These are phyloP conservation scores for Eumaeus atala DNA, from an alignment of 1,140 invertebrate genomes.

Conservation along the genomic window DNA sequence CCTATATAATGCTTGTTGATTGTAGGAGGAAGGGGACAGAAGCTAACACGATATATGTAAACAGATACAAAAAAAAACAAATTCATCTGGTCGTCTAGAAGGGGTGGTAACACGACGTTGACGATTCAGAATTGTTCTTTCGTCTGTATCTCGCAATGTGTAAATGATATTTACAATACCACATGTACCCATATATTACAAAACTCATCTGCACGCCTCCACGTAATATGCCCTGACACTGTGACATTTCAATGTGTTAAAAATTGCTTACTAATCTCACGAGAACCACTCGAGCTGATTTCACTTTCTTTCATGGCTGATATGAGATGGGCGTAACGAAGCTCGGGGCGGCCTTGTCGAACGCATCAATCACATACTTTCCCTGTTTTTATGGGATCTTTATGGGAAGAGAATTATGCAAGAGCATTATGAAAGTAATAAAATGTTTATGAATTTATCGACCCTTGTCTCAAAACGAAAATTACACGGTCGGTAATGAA, in stretches of 20 bases:
- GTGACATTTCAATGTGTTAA: slow-evolving; percentile 1
- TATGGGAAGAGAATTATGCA: slow-evolving; percentile 38
- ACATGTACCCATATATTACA: too few species aligned
- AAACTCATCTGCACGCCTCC: too few species aligned
- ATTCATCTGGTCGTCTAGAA: too few species aligned
- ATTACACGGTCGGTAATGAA: slow-evolving; percentile 1
- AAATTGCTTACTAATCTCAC: slow-evolving; percentile 12
- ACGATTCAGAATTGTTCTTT: too few species aligned
- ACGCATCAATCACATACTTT: slow-evolving; percentile 57
- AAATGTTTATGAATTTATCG: slow-evolving; percentile 9
- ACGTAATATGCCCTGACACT: too few species aligned
- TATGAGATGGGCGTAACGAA: slow-evolving; percentile 51
- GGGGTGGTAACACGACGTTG: too few species aligned
- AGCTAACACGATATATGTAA: too few species aligned
- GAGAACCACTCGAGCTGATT: slow-evolving; percentile 26
- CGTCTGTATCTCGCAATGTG: too few species aligned
- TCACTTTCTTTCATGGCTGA: slow-evolving; percentile 50
- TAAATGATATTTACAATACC: too few species aligned
- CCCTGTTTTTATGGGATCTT: slow-evolving; percentile 65
- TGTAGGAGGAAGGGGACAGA: too few species aligned
- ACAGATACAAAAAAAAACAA: too few species aligned
- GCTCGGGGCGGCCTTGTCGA: slow-evolving; percentile 41
- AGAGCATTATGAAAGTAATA: slow-evolving; percentile 48
- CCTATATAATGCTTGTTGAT: too few species aligned
- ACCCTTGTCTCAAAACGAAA: slow-evolving; percentile 3